A percentile compares a stretch with the other conserved stretches of the same genome.
Evolutionary conservation across 1,140 invertebrate genomes (phyloP).

Genomic region (Zaprionus camerounensis): DNA sequence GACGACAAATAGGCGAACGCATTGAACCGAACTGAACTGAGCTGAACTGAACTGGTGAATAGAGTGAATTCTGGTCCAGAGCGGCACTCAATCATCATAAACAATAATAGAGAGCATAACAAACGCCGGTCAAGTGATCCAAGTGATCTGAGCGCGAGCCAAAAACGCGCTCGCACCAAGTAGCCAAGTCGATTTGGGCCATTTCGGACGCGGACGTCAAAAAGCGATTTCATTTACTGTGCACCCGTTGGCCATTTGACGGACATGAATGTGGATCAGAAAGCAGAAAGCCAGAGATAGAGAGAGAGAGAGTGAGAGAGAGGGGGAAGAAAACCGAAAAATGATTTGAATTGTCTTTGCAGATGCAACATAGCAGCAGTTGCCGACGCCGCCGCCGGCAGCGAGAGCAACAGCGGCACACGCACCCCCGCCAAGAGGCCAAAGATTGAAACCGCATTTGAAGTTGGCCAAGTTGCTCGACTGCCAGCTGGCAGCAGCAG

Average conservation of each 20-base stretch:
- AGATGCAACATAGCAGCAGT: slow-evolving; percentile 26
- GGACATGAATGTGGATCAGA: slow-evolving; percentile 50
- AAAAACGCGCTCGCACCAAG: slow-evolving; percentile 25
- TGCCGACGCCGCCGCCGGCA: background rate
- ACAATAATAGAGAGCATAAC: slow-evolving; percentile 62
- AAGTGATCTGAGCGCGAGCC: slow-evolving; percentile 60
- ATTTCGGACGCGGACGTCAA: slow-evolving; percentile 10
- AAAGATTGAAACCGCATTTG: background rate
- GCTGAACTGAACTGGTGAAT: slow-evolving; percentile 31
- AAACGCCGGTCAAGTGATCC: slow-evolving; percentile 32
- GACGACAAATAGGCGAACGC: slow-evolving; percentile 51
- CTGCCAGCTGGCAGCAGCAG: slow-evolving; percentile 2
- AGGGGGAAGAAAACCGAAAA: slow-evolving; percentile 21
- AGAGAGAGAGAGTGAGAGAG: background rate
- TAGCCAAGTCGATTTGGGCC: background rate
- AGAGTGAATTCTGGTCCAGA: slow-evolving; percentile 53
- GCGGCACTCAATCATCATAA: slow-evolving; percentile 77
- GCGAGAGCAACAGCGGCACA: background rate
- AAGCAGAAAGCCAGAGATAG: background rate
- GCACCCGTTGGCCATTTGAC: slow-evolving; percentile 52
- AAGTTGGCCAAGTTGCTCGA: slow-evolving; percentile 41
- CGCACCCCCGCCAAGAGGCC: slow-evolving; percentile 46
- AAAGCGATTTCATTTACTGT: slow-evolving; percentile 49
- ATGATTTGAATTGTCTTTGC: slow-evolving; percentile 50
- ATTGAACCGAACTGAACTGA: slow-evolving; percentile 19